Evolutionary conservation across 2,113 vertebrate species (phyloP).

Genomic region (Actenoides hombroni): DNA sequence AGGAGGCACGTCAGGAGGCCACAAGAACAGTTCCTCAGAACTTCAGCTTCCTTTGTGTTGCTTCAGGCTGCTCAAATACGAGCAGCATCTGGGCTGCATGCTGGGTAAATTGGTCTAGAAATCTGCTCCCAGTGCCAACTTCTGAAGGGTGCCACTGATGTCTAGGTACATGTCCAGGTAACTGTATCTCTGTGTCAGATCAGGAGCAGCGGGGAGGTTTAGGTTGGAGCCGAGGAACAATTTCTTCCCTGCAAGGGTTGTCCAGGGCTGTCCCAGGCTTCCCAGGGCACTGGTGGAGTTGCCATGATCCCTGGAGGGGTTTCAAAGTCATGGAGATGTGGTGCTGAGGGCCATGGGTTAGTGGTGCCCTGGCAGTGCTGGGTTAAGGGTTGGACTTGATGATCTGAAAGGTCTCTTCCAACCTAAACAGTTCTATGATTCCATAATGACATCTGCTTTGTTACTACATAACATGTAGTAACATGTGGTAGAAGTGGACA

Average conservation of each 20-base stretch:
- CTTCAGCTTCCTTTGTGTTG: background rate
- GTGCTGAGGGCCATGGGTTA: no score
- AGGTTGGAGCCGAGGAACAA: no score
- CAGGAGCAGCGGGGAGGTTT: background rate
- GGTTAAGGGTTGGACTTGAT: background rate
- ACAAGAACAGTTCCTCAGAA: background rate
- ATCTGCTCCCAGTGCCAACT: background rate
- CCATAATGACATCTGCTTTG: background rate
- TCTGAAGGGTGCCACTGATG: background rate
- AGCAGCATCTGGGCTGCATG: background rate
- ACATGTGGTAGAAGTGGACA: background rate
- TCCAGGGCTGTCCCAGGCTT: no score
- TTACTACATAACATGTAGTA: fast-evolving
- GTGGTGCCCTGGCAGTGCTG: no score
- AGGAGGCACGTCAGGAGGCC: background rate
- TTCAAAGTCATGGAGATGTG: no score
- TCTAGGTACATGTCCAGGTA: background rate
- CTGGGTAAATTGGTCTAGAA: background rate
- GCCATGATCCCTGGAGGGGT: no score
- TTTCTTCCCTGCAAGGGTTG: no score
- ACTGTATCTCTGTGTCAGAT: background rate
- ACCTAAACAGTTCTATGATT: no score
- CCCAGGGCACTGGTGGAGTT: no score
- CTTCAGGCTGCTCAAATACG: background rate
- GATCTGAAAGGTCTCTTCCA: background rate